These are phyloP conservation scores for Congeria kusceri DNA, from an alignment of 2,888 invertebrate species.

Conservation along the genomic window DNA sequence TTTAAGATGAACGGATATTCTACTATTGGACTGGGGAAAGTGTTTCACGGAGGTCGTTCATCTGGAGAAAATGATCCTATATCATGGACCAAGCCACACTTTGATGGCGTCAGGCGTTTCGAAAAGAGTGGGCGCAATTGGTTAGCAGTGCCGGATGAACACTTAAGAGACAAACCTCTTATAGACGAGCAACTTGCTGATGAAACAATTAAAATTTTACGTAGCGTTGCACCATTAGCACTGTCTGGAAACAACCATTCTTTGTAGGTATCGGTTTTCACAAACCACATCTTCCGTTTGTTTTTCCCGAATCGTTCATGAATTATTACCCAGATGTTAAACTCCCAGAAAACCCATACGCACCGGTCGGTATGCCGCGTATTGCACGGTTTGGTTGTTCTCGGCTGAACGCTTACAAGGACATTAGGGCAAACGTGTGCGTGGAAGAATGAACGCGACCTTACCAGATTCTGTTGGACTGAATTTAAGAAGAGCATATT, in stretches of 20 bases:
- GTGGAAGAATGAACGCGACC: too few species aligned
- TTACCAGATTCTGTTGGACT: too few species aligned
- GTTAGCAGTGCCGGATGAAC: conserved; percentile 8
- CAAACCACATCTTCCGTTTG: conserved; percentile 95
- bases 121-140: neutral
- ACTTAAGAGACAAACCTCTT: conserved; percentile 1
- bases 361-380: too few species aligned
- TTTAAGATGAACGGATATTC: conserved; percentile 9
- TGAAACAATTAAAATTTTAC: too few species aligned
- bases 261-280: conserved; percentile 94
- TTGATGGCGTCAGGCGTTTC: neutral
- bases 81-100: conserved; percentile 2
- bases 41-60: conserved; percentile 1
- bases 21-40: conserved; percentile 11
- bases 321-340: conserved; percentile 86
- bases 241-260: conserved; percentile 83
- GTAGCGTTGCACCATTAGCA: too few species aligned
- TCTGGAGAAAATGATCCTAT: conserved; percentile 11
- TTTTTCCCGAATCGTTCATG: conserved; percentile 91
- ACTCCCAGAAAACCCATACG: too few species aligned
- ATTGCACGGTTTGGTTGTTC: too few species aligned
- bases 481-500: too few species aligned
- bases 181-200: conserved; percentile 7
- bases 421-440: too few species aligned
- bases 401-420: too few species aligned